A percentile compares a stretch with the other conserved stretches of the same genome.
Evolutionary conservation across 2,888 invertebrate genomes (phyloP).

Genomic region (Drosophila neutralis): DNA sequence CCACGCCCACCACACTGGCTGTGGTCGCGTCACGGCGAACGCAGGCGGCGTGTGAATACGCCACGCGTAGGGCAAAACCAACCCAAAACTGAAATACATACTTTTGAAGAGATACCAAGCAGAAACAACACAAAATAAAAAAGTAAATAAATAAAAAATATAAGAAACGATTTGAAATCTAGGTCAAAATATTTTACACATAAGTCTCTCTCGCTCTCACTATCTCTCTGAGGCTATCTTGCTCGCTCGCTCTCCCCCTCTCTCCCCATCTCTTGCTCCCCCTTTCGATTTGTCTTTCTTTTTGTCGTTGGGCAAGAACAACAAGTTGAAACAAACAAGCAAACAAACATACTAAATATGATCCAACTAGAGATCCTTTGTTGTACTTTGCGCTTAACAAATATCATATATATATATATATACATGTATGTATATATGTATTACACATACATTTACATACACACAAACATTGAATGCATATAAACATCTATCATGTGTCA

Average conservation of each 20-base stretch:
- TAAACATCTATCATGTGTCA: constrained; percentile 48
- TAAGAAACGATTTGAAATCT: constrained; percentile 67
- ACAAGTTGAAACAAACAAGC: constrained; percentile 15
- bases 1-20: constrained; percentile 14
- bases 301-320: constrained; percentile 18
- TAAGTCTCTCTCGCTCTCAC: constrained; percentile 12
- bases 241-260: not conserved
- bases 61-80: constrained; percentile 28
- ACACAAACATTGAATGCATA: not conserved
- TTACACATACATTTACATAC: not conserved
- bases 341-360: constrained; percentile 33
- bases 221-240: not conserved
- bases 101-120: constrained; percentile 43
- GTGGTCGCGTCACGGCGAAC: not conserved
- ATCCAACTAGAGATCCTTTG: constrained; percentile 50
- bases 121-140: constrained; percentile 24
- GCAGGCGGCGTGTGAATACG: constrained; percentile 6
- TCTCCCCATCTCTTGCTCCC: not conserved
- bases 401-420: not conserved
- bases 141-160: constrained; percentile 42
- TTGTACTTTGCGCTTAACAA: constrained; percentile 26
- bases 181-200: constrained; percentile 77
- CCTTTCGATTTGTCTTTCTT: constrained; percentile 20
- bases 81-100: constrained; percentile 32
- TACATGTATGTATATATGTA: not conserved